A percentile compares a stretch with the other conserved stretches of the same genome.
These are phyloP conservation scores for Plutomurus gul DNA, from an alignment of 1,140 invertebrate species.

Conservation along the genomic window DNA sequence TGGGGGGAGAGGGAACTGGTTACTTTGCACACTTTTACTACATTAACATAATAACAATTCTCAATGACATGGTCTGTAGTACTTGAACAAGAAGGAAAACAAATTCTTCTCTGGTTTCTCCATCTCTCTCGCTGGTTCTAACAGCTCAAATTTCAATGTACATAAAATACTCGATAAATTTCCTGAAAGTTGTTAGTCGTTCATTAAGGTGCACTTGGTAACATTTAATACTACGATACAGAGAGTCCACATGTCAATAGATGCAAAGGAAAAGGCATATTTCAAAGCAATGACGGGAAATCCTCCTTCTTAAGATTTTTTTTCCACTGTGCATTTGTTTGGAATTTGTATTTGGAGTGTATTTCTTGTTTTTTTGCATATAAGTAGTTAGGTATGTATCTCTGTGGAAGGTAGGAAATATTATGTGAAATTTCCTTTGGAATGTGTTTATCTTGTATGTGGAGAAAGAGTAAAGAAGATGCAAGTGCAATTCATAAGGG, in stretches of 20 bases:
- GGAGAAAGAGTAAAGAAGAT: not conserved
- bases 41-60: too few species aligned
- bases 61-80: too few species aligned
- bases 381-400: not conserved
- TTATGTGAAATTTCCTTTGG: not conserved
- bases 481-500: slow-evolving; percentile 17
- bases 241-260: too few species aligned
- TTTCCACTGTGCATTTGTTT: not conserved
- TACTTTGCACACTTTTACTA: too few species aligned
- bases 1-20: too few species aligned
- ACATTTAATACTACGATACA: not conserved
- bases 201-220: not conserved
- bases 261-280: too few species aligned
- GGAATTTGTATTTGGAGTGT: not conserved
- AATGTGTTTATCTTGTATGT: not conserved
- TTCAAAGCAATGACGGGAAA: too few species aligned
- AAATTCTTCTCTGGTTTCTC: slow-evolving; percentile 11
- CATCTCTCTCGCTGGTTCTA: too few species aligned
- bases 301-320: too few species aligned
- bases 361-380: not conserved
- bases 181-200: not conserved
- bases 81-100: too few species aligned
- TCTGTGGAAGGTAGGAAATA: not conserved
- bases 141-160: not conserved
- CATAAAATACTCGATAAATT: slow-evolving; percentile 22